These are phyloP conservation scores for Actenoides hombroni DNA, from an alignment of 2,113 vertebrate genomes.

Conservation along the genomic window DNA sequence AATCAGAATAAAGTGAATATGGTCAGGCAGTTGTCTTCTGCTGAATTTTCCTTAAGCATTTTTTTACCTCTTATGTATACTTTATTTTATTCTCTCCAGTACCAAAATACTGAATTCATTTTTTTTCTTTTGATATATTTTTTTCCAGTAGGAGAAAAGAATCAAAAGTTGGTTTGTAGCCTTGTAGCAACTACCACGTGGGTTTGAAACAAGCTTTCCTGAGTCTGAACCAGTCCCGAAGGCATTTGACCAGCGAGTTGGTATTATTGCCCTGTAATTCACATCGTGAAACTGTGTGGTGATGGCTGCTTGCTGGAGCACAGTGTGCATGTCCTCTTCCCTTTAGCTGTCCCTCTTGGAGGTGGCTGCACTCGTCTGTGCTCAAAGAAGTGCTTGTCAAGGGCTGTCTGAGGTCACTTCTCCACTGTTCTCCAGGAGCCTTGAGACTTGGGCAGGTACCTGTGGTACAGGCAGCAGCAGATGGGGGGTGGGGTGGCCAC, in stretches of 20 bases:
- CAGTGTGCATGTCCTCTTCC: background rate
- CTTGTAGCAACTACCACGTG: background rate
- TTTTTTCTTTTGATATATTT: background rate
- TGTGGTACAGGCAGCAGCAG: background rate
- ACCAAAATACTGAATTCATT: background rate
- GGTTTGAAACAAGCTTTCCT: background rate
- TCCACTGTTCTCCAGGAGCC: background rate
- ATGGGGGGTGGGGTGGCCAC: fast-evolving
- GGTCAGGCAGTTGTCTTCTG: background rate
- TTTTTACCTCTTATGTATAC: background rate
- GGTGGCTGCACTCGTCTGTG: background rate
- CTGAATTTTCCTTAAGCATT: background rate
- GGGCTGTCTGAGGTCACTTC: background rate
- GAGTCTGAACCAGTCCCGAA: background rate
- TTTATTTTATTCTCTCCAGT: background rate
- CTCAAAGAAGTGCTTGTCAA: background rate
- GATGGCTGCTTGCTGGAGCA: background rate
- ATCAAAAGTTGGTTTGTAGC: background rate
- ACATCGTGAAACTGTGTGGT: background rate
- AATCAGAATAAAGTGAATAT: background rate
- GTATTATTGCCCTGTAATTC: background rate
- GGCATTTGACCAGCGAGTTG: background rate
- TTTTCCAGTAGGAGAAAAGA: background rate
- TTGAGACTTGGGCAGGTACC: background rate
- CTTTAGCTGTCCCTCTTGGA: background rate